Evolutionary conservation across 2,888 invertebrate genomes (phyloP), one percentile per base, ranked within the genome.

Genomic region (Drosophila meridiana): DNA sequence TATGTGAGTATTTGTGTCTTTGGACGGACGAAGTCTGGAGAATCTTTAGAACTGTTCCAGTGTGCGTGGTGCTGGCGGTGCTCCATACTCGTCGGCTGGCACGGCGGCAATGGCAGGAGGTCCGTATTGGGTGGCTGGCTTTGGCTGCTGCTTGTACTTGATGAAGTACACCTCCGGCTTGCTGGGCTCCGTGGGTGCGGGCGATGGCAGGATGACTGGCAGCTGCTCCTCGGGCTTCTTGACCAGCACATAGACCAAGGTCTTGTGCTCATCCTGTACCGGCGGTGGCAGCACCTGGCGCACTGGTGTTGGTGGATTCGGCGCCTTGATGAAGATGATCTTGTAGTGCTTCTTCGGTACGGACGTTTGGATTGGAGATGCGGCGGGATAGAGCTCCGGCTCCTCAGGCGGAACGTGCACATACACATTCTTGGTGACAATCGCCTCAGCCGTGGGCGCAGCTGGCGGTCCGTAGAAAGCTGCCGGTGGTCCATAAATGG

Each of bases 101-200:
- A 89, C 85, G 8, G 87, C 64, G 55, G 93, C 20, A 20, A 28
- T 81, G 63, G 91, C 90, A 38, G 93, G 92, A 3, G 93, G 93
- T 36, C 93, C 93, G 63, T 92, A 91, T 56, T 89, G 85, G 9
- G 91, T 86, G 28, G 93, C 93, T 14, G 92, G 92, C 64, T 92
- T 92, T 26, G 83, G 88, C 55, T 91, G 92, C 69, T 91, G 92
- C 76, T 93, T 93, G 82, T 97, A 97, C 94, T 97, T 96, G 94
- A 97, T 97, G 94, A 97, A 97, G 94, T 97, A 97, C 62, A 97
- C 97, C 94, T 97, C 97, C 7, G 97, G 97, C 93, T 97, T 97
- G 94, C 96, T 96, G 55, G 97, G 97, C 91, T 97, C 97, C 43
- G 97, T 97, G 50, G 97, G 97, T 53, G 96, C 95, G 4, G 96